Percentiles rank a stretch among this genome's conserved stretches.
phyloP scores from a whole-genome alignment of 2,113 vertebrate genomes.

The Paramisgurnus dabryanus region DNA sequence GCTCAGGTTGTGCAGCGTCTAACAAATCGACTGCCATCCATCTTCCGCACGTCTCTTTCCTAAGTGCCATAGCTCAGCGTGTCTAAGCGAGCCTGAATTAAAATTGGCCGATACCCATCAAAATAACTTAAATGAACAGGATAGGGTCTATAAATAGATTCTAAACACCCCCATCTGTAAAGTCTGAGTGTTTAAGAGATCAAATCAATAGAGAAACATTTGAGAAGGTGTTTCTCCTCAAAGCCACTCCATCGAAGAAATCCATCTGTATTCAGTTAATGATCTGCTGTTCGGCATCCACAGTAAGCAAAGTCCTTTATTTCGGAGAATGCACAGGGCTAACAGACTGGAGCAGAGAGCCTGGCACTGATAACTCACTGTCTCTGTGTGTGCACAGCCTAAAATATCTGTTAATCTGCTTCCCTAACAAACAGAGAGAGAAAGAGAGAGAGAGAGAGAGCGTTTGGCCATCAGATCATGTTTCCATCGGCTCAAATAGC shows the following conservation, averaged over 20 bases:
- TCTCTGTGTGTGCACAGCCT: constrained; percentile 27
- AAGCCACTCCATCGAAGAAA: constrained; percentile 53
- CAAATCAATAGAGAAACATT: constrained; percentile 49
- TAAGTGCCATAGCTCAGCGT: background rate
- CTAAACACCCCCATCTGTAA: constrained; percentile 5
- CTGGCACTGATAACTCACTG: constrained; percentile 46
- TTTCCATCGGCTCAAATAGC: constrained; percentile 67
- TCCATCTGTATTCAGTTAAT: constrained; percentile 57
- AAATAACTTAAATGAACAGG: constrained; percentile 12
- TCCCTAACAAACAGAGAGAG: constrained; percentile 28
- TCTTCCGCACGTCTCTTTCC: constrained; percentile 8
- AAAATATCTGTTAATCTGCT: constrained; percentile 58
- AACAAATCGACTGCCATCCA: constrained; percentile 16
- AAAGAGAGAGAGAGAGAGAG: constrained; percentile 20
- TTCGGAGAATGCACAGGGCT: constrained; percentile 40
- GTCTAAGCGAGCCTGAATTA: background rate
- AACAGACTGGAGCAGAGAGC: constrained; percentile 40
- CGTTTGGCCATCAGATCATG: constrained; percentile 56
- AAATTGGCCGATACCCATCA: constrained; percentile 5
- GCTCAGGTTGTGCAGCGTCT: background rate
- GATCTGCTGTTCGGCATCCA: constrained; percentile 44
- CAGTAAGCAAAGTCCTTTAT: constrained; percentile 54
- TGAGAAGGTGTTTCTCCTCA: constrained; percentile 56
- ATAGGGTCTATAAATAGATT: constrained; percentile 29
- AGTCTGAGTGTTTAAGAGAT: constrained; percentile 37